A percentile compares a stretch with the other conserved stretches of the same genome.
phyloP scores from a whole-genome alignment of 2,888 invertebrate genomes.

The Hirtodrosophila histrioides region DNA sequence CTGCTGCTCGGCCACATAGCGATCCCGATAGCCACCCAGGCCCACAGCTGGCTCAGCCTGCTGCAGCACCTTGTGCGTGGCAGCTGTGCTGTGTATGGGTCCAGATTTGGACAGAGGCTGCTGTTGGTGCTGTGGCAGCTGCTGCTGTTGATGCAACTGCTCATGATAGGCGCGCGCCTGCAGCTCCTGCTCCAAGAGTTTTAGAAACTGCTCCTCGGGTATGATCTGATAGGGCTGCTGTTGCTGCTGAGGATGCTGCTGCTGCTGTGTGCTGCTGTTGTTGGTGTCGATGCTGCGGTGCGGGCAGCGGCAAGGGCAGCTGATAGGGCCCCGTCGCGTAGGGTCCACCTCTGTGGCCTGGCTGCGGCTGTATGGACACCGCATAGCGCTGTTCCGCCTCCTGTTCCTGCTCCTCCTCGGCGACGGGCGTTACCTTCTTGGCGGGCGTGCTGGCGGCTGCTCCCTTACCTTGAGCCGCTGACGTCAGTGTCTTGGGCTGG shows the following conservation, averaged over 20 bases:
- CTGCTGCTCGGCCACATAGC: constrained; percentile 66
- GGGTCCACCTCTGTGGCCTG: constrained; percentile 43
- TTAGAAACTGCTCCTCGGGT: constrained; percentile 82
- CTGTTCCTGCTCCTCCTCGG: constrained; percentile 73
- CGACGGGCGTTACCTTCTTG: constrained; percentile 59
- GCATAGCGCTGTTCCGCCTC: constrained; percentile 81
- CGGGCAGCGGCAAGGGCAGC: constrained; percentile 59
- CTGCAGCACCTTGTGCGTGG: constrained; percentile 68
- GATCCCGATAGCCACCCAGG: constrained; percentile 76
- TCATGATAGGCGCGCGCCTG: constrained; percentile 81
- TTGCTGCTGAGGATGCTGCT: constrained; percentile 33
- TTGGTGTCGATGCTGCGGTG: constrained; percentile 64
- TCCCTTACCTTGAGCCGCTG: constrained; percentile 67
- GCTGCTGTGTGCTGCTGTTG: constrained; percentile 51
- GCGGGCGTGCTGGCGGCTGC: constrained; percentile 26
- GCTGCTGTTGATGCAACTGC: constrained; percentile 70
- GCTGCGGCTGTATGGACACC: constrained; percentile 75
- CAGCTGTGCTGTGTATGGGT: constrained; percentile 59
- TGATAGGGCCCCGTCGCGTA: constrained; percentile 62
- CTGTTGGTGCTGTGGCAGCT: constrained; percentile 42
- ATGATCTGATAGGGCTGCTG: constrained; percentile 80
- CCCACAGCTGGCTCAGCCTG: constrained; percentile 73
- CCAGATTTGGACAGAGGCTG: constrained; percentile 40
- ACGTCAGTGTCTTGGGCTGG: constrained; percentile 71
- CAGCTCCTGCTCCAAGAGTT: constrained; percentile 81